Evolutionary conservation across 2,797 vertebrate genomes (phyloP).

Genomic region (Melanotaenia trifasciata): DNA sequence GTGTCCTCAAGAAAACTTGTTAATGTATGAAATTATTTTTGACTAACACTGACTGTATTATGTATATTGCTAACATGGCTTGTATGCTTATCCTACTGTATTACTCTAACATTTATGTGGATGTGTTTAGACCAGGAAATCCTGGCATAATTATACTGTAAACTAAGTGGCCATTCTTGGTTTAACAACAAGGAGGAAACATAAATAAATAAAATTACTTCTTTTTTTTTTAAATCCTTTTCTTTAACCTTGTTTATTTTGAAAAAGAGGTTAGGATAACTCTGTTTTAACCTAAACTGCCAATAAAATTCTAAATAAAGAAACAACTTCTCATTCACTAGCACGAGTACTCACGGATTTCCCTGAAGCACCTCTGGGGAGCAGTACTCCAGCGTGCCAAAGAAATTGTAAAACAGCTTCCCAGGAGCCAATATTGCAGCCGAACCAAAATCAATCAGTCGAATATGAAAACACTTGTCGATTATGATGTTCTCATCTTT

Average conservation of each 20-base stretch:
- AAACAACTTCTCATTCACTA: background rate
- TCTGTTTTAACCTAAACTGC: background rate
- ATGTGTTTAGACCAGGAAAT: background rate
- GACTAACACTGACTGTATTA: too few relatives aligned
- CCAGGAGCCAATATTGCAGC: constrained; percentile 87
- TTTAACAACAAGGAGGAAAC: too few relatives aligned
- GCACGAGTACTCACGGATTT: constrained; percentile 87
- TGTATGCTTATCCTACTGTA: too few relatives aligned
- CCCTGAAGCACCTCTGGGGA: constrained; percentile 95
- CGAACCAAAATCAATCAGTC: constrained; percentile 95
- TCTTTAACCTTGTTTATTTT: background rate
- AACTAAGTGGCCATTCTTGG: too few relatives aligned
- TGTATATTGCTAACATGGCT: too few relatives aligned
- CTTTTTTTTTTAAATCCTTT: too few relatives aligned
- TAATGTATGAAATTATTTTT: too few relatives aligned
- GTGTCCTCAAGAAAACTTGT: too few relatives aligned
- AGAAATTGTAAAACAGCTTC: constrained; percentile 93
- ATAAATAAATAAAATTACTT: too few relatives aligned
- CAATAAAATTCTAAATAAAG: constrained; percentile 2
- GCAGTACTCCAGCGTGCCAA: constrained; percentile 95
- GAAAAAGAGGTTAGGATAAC: background rate
- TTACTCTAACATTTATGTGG: too few relatives aligned
- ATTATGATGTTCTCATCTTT: constrained; percentile 98
- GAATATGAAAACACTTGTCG: constrained; percentile 90
- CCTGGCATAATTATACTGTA: too few relatives aligned